Conservation (phyloP, 2,888 invertebrate species). For the Strigamia crassipes region DNA sequence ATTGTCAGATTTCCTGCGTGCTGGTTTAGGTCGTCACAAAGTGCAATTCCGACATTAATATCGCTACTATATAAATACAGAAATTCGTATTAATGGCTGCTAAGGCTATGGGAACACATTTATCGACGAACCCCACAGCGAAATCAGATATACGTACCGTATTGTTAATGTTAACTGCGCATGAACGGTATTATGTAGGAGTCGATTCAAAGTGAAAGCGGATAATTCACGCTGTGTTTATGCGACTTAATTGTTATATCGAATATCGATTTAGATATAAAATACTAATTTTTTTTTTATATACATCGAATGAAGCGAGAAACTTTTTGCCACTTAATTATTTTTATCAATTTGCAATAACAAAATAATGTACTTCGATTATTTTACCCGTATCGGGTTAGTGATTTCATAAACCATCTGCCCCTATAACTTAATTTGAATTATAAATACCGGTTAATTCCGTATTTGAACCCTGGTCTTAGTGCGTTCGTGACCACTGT, state of each 20-base stretch:
- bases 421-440: background rate
- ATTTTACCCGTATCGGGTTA: background rate
- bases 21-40: too few relatives aligned
- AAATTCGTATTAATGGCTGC: too few relatives aligned
- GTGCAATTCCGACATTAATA: too few relatives aligned
- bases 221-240: background rate
- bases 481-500: background rate
- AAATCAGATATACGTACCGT: too few relatives aligned
- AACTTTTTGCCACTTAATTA: background rate
- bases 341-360: background rate
- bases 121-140: too few relatives aligned
- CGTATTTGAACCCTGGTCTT: background rate
- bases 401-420: slow-evolving; percentile 18
- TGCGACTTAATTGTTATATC: background rate
- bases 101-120: too few relatives aligned
- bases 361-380: background rate
- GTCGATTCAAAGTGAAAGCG: background rate
- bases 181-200: background rate
- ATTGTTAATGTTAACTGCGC: too few relatives aligned
- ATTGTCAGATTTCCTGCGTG: too few relatives aligned
- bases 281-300: slow-evolving; percentile 19
- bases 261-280: background rate
- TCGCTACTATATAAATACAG: too few relatives aligned
- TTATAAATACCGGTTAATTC: slow-evolving; percentile 30
- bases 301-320: background rate